Evolutionary conservation across 2,797 vertebrate genomes (phyloP), one percentile per base, ranked within the genome.

Genomic region (Lerista edwardsae): DNA sequence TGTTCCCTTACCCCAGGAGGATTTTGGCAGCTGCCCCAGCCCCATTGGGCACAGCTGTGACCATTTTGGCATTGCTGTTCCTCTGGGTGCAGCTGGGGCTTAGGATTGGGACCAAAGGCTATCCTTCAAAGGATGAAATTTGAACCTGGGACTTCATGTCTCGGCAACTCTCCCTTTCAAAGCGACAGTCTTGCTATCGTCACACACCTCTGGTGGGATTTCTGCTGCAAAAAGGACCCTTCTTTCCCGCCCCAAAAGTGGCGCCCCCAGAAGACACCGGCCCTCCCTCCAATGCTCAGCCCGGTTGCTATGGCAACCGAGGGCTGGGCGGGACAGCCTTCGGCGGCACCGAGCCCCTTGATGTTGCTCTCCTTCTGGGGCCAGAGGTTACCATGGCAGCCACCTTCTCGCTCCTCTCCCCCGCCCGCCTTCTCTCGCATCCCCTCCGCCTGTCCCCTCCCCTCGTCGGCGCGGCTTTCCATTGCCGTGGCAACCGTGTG

Each of bases 351-450:
- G 79, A 69, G 73, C 31, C 61, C 67, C 57, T 71, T 36, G 79
- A 44, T 8, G 55, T 12, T 31, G 6, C 59, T 61, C 34, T 29
- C 17, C 69, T 23, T 27, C 39, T 23, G 36, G 79, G 84, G 72
- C 39, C 55, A 64, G 64, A 72, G 65, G 79, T 86, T 82, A 77
- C 84, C 79, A 86, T 77, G 79, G 74, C 65, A 86, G 79, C 84
- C 27, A 44, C 78, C 74, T 59, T 34, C 55, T 61, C 31, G 6
- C 3, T 36, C 39, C 8, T 29, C 41, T 39, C 23, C 29, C 27
- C 21, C 29, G 17, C 71, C 34, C 27, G 68, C 59, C n/a, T 34
- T 34, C 57, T 31, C 57, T 39, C n/a, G 51, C 61, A 68, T 68
- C 62, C 25, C 71, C 29, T 59, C 74, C 47, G 10, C 55, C 12